Evolutionary conservation across 1,140 invertebrate genomes (phyloP), one percentile per base, ranked within the genome.

Genomic region (Bradynema listronoti): DNA sequence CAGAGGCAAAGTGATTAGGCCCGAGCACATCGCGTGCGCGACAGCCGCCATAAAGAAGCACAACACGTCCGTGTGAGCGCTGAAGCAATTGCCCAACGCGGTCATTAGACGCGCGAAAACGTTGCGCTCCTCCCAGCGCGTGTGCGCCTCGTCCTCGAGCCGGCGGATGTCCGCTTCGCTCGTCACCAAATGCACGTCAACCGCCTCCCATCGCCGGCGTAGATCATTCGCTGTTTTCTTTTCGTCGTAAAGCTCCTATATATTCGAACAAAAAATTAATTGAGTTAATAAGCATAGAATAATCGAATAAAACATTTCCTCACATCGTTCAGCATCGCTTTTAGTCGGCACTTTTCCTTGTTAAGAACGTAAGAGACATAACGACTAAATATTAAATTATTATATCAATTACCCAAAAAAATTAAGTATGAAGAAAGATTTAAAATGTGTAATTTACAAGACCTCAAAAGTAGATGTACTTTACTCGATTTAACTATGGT

Each of bases 11-110:
- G 92, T 71, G 43, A 77, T 63, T 6, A 77, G 25, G 32, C 72
- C 72, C 22, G 33, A 53, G 42, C 63, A 66, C 88, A 90, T 75
- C 87, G 86, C 65, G 96, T 90, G 82, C 91, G 91, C 81, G 93
- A 91, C 5, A 94, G 82, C 65, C 96, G 92, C 65, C 96, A 91
- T 87, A 59, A 96, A 87, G 78, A 95, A 98, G 78, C 91, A 97
- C 0, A 97, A 83, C 7, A 96, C 83, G 68, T 95, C 92, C 0
- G 93, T 94, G 64, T 91, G 88, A 7, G 90, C 88, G 39, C 91
- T 80, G 19, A 93, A 80, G 33, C 78, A 80, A 67, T 81, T 82
- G 87, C 88, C 92, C 19, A 89, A 80, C 0, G 91, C 87, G 30
- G 81, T 73, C 6, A 83, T 49, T 24, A 85, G 78, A 11, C 65